Evolutionary conservation across 1,140 invertebrate genomes (phyloP), one percentile per base, ranked within the genome.

Genomic region (Dendroctonus ponderosae): DNA sequence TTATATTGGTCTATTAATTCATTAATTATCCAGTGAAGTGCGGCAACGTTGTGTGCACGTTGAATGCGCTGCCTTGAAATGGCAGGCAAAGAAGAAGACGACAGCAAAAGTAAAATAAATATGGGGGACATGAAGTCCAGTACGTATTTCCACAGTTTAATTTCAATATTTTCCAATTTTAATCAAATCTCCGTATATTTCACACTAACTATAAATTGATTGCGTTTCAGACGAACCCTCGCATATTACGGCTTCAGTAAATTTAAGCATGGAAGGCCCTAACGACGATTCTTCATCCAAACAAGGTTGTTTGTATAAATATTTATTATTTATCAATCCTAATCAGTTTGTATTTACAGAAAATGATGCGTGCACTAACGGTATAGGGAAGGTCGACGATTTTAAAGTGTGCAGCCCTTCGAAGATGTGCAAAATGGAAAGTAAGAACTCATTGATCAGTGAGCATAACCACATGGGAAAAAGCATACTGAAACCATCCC

Each of bases 181-280:
- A 2, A 37, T 46, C 9, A 12, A 46, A 46, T 46, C 12, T 9
- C 9, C 44, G 44, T 14, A 11, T 46, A 46, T 52, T 52, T 52
- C 26, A 44, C 37, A 56, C 9, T 56, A 56, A 56, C 41, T 0
- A 41, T 56, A 41, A 56, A 38, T 51, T n/a, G 9, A 9, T 12
- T 66, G 44, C 39, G 12, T 61, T 67, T 4, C 46, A 67, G 65
- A 53, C 26, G 65, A 67, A 40, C 37, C 11, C 9, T 39, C 42
- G 11, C 26, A 57, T 14, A 11, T 41, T 11, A 46, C 46, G 42
- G 53, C 68, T 39, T 54, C 71, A 12, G 71, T 76, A 51, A 77
- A 74, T 66, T 76, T 76, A 73, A 77, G 74, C 71, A 71, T 76
- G 39, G 75, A 77, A 49, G 71, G 43, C 57, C 68, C 75, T 52